Evolutionary conservation across 2,113 vertebrate species (phyloP).

Genomic region (Ptyas mucosa): DNA sequence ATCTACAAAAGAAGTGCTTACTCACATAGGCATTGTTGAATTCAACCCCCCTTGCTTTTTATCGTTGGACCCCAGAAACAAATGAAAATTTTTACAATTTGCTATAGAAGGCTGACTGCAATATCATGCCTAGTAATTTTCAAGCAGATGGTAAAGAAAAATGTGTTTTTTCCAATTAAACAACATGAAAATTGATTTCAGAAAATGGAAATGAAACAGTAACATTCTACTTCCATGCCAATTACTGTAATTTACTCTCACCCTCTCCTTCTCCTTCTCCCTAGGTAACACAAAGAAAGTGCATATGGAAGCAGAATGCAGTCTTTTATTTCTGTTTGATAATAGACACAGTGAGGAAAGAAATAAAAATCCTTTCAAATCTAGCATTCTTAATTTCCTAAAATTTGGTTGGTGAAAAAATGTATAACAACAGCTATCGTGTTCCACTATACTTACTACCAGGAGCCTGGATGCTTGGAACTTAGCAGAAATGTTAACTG

Average conservation of each 20-base stretch:
- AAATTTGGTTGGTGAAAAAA: background rate
- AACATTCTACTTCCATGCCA: background rate
- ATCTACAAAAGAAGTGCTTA: background rate
- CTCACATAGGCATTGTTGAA: background rate
- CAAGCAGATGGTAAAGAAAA: background rate
- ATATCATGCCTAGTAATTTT: background rate
- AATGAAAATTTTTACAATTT: background rate
- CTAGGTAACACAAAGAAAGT: background rate
- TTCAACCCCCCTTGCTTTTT: background rate
- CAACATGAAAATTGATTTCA: background rate
- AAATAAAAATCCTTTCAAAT: background rate
- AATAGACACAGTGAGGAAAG: background rate
- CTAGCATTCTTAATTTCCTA: background rate
- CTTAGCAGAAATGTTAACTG: background rate
- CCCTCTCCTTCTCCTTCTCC: background rate
- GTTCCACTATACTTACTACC: background rate
- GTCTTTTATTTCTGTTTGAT: background rate
- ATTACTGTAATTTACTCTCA: background rate
- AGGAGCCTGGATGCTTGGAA: background rate
- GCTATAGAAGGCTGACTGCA: background rate
- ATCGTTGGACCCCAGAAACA: background rate
- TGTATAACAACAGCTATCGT: background rate
- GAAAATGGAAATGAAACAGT: background rate
- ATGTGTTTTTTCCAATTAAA: background rate
- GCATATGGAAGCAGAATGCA: background rate